Evolutionary conservation across 2,797 vertebrate species (phyloP), one percentile per base, ranked within the genome.

Genomic region (Novumbra hubbsi): DNA sequence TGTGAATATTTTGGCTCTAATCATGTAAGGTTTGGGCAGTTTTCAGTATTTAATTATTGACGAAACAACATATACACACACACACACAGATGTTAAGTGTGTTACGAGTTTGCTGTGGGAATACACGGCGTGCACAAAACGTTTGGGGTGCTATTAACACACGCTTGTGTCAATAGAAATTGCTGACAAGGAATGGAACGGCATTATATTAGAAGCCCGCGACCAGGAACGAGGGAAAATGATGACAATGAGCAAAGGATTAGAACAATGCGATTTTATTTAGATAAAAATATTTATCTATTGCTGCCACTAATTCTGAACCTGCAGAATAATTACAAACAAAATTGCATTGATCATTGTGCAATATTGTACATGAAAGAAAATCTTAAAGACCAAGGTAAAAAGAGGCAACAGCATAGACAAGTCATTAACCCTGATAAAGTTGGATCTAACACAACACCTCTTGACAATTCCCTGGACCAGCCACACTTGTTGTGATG

Each of bases 231-330:
- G 16, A 48, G 41, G 16, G 65, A 48, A 11, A 45, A 19, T 6
- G 14, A 2, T 2, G 55, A 60, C 38, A 45, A 68, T 45, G n/a
- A 45, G 19, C 34, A 27, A 15, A 68, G 41, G 12, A 68, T 24
- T 24, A 60, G 21, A 27, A 24, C 55, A 60, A 60, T 60, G 24
- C 11, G 14, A 12, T 60, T 17, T 60, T 0, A 60, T 60, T 60
- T 60, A 30, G 78, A 73, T 71, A 7, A 34, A 66, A 76, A 66
- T 48, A 70, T 76, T 52, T 65, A 50, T 71, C 67, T 70, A 63
- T 30, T 55, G 72, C 64, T 60, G 55, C 55, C 21, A 27, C 24
- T 60, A 60, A 60, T 60, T 60, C n/a, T 24, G 55, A 60, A 12
- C 16, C 21, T 17, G 24, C 17, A 4, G 24, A 60, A 60, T 24